Percentiles rank a stretch among this genome's conserved stretches.
Conservation (phyloP, 2,113 vertebrate species). For the Perca fluviatilis region DNA sequence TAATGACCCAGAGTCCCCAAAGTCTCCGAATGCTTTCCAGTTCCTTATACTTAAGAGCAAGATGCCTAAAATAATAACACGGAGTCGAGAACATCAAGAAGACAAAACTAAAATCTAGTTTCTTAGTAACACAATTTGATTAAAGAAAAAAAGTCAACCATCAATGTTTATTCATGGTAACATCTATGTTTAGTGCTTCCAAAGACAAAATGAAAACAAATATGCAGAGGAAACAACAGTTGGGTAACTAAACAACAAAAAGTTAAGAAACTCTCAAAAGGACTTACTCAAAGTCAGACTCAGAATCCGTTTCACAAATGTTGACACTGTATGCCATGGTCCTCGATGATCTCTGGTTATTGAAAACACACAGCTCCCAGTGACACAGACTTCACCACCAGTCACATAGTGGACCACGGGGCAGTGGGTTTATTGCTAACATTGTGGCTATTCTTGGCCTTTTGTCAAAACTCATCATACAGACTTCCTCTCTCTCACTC, state of each 20-base stretch:
- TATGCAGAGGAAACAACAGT: background rate
- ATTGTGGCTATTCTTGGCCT: background rate
- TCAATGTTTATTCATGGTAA: background rate
- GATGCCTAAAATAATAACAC: background rate
- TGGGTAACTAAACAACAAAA: too few species aligned
- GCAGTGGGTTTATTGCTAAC: background rate
- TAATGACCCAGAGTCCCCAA: background rate
- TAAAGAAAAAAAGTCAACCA: background rate
- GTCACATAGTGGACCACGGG: background rate
- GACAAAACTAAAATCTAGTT: background rate
- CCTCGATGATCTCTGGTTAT: background rate
- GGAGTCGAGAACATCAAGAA: background rate
- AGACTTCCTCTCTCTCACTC: slow-evolving; percentile 32
- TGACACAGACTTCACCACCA: background rate
- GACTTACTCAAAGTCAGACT: slow-evolving; percentile 65
- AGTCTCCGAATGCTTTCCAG: background rate
- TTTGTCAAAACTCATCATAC: background rate
- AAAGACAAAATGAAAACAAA: background rate
- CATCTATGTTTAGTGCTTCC: background rate
- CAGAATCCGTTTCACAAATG: slow-evolving; percentile 33
- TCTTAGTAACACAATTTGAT: background rate
- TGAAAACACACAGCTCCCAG: background rate
- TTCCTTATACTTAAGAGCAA: background rate
- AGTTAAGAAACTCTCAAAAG: background rate
- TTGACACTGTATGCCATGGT: slow-evolving; percentile 27